Conservation (phyloP, 2,888 invertebrate species). For the Trichacis sp. region DNA sequence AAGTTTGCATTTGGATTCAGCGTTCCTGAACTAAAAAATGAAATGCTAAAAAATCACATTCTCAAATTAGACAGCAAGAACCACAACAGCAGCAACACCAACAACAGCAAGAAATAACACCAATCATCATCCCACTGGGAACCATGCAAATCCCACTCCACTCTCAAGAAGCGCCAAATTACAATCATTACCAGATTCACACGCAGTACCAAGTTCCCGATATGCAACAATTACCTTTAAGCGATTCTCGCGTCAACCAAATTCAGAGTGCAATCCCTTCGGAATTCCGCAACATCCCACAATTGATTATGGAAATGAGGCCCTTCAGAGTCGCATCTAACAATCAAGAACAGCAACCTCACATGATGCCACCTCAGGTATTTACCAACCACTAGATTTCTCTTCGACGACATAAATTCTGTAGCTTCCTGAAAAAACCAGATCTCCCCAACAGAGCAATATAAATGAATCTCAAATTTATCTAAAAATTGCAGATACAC, state of each 20-base stretch:
- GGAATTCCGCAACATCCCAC: constrained; percentile 57
- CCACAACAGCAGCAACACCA: no score
- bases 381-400: no score
- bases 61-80: constrained; percentile 55
- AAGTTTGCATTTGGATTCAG: no score
- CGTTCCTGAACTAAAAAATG: no score
- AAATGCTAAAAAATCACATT: neutral
- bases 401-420: no score
- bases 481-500: no score
- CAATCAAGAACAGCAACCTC: constrained; percentile 31
- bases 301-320: constrained; percentile 59
- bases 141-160: constrained; percentile 61
- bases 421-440: no score
- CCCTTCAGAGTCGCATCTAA: constrained; percentile 57
- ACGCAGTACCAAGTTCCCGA: constrained; percentile 62
- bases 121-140: constrained; percentile 63
- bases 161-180: constrained; percentile 54
- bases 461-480: no score
- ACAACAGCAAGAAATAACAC: constrained; percentile 60
- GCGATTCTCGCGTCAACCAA: constrained; percentile 58
- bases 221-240: constrained; percentile 58
- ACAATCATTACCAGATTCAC: constrained; percentile 61
- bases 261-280: constrained; percentile 55
- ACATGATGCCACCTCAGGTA: constrained; percentile 48
- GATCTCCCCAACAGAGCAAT: no score